Evolutionary conservation across 2,888 invertebrate species (phyloP).

Genomic region (Noctua comes): DNA sequence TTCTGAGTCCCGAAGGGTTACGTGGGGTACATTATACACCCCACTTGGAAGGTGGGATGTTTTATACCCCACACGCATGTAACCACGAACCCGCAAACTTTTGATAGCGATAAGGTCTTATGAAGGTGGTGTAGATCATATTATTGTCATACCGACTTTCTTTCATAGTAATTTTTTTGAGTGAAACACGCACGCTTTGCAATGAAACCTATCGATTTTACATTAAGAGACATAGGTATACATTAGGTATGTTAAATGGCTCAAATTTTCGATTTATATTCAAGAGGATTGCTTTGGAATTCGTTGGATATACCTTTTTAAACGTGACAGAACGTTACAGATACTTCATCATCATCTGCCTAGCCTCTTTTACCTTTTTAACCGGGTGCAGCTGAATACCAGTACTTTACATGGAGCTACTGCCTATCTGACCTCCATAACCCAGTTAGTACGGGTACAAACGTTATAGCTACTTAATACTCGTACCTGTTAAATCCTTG

Average conservation of each 20-base stretch:
- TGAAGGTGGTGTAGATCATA: conserved; percentile 17
- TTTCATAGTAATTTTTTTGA: neutral
- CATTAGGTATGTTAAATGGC: conserved; percentile 20
- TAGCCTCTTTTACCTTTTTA: too few species aligned
- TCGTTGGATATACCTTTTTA: conserved; percentile 5
- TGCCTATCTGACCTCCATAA: too few species aligned
- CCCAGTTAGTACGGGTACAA: too few species aligned
- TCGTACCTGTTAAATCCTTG: neutral
- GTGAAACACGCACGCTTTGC: neutral
- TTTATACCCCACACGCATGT: conserved; percentile 12
- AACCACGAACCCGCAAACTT: neutral
- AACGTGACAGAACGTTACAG: neutral
- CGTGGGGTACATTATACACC: conserved; percentile 10
- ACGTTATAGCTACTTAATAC: too few species aligned
- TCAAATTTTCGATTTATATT: conserved; percentile 28
- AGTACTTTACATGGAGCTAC: too few species aligned
- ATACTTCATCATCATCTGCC: neutral
- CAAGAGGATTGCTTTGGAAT: conserved; percentile 1
- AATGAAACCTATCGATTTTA: conserved; percentile 28
- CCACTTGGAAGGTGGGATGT: conserved; percentile 13
- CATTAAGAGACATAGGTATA: neutral
- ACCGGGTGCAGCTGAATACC: too few species aligned
- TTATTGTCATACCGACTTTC: neutral
- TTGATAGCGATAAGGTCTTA: conserved; percentile 22
- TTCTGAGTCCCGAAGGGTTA: conserved; percentile 37